Base-by-base conservation (phyloP, 2,797 vertebrate genomes). In the Helicolenus hilgendorfi region DNA sequence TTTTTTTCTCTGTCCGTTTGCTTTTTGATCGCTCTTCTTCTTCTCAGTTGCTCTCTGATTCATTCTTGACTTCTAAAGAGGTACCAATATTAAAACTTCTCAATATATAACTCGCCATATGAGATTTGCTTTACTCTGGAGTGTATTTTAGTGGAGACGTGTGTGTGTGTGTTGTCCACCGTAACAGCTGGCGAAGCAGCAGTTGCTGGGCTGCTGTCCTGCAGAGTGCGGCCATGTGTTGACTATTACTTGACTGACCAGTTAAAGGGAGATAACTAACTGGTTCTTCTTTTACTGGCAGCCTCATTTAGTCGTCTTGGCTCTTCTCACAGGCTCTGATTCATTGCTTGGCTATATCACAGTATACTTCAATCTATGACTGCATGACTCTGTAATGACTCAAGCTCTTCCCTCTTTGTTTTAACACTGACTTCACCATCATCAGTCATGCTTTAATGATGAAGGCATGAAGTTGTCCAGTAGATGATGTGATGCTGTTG, bases 181-280 rank as follows among this genome's bases (percentile, higher is more conserved):
- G 77, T 78, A 92, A 94, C 94, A 96, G 93, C 96, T 95, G 95
- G 90, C 11, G 6, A 27, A 88, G 72, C 86, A 89, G 92, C 91
- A 94, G 92, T 92, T 89, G 84, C 80, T 68, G 87, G 67, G 79
- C 74, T 83, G 83, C 84, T 83, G 72, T 91, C 85, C 89, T 91
- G 87, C 85, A 92, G 91, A 94, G 88, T 63, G 36, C 18, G 22
- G 64, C 86, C 92, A 92, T 95, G 92, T 96, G 92, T 90, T 84
- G 89, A 83, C 60, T 74, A 67, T 89, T 89, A 87, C 72, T 88
- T 65, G 68, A 49, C 80, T 65, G 79, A 75, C 77, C 84, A 83
- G 79, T 70, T 73, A 26, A 88, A 86, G 83, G 77, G 63, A 70
- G 74, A 89, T 83, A 81, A 83, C 55, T 79, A 79, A 88, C 62